phyloP scores from a whole-genome alignment of 2,113 vertebrate species.

The Ageneiosus marmoratus region DNA sequence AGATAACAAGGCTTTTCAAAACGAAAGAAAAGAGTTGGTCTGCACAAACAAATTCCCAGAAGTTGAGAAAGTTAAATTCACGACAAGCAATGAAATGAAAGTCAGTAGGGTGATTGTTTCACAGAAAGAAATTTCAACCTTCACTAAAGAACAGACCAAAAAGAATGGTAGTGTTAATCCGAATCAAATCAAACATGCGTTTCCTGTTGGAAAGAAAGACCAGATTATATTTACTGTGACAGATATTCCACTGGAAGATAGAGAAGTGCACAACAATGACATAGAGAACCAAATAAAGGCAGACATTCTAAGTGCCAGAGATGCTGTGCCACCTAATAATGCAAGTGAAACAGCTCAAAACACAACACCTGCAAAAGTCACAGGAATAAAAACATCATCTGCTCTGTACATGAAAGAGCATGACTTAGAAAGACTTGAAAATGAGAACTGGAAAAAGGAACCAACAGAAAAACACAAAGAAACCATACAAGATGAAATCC shows the following conservation, averaged over 20 bases:
- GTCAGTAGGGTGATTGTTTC: slow-evolving; percentile 38
- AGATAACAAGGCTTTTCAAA: slow-evolving; percentile 24
- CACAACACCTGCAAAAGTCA: slow-evolving; percentile 4
- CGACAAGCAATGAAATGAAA: slow-evolving; percentile 39
- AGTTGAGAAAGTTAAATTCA: slow-evolving; percentile 37
- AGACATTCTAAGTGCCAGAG: slow-evolving; percentile 11
- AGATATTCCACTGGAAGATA: slow-evolving; percentile 12
- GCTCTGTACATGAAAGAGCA: background rate
- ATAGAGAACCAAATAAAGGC: slow-evolving; percentile 12
- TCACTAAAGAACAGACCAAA: slow-evolving; percentile 43
- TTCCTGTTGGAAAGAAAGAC: slow-evolving; percentile 25
- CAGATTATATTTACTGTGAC: slow-evolving; percentile 13
- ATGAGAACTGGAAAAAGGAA: slow-evolving; percentile 18
- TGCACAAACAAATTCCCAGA: background rate
- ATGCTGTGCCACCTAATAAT: background rate
- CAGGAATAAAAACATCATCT: slow-evolving; percentile 4
- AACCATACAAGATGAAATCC: background rate
- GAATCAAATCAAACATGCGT: background rate
- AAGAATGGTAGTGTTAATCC: slow-evolving; percentile 7
- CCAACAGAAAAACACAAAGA: background rate
- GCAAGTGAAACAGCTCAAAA: background rate
- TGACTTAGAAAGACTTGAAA: slow-evolving; percentile 10
- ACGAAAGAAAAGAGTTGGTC: background rate
- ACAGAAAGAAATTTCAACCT: slow-evolving; percentile 45
- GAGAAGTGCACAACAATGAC: slow-evolving; percentile 22